Evolutionary conservation across 2,888 invertebrate species (phyloP).

Genomic region (Phragmatobia fuliginosa): DNA sequence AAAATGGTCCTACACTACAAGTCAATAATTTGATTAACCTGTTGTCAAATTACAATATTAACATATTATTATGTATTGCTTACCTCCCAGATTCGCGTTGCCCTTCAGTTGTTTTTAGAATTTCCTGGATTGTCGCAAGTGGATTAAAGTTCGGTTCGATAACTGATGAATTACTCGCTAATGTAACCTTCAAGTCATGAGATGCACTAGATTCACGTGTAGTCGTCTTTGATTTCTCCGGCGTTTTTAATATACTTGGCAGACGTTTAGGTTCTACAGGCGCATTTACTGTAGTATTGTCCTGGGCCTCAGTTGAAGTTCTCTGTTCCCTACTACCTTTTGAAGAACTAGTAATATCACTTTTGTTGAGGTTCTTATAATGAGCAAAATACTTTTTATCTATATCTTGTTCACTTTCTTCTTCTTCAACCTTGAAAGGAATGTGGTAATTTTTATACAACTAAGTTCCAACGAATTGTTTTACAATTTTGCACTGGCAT

Average conservation of each 20-base stretch:
- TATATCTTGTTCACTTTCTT: constrained; percentile 78
- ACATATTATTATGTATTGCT: not conserved
- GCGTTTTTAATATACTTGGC: constrained; percentile 9
- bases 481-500: no score
- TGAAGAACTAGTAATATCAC: constrained; percentile 14
- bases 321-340: constrained; percentile 40
- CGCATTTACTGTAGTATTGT: not conserved
- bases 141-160: not conserved
- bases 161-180: constrained; percentile 25
- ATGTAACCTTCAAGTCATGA: constrained; percentile 1
- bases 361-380: constrained; percentile 64
- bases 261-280: not conserved
- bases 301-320: constrained; percentile 21
- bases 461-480: no score
- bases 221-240: not conserved
- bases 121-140: constrained; percentile 2
- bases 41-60: not conserved
- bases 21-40: not conserved
- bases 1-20: not conserved
- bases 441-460: constrained; percentile 11
- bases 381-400: constrained; percentile 78
- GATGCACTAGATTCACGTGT: constrained; percentile 6
- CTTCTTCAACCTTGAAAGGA: constrained; percentile 61
- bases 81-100: constrained; percentile 60
- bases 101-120: not conserved